Conservation (phyloP, 2,797 vertebrate genomes). For the Microctenopoma lineatum region DNA sequence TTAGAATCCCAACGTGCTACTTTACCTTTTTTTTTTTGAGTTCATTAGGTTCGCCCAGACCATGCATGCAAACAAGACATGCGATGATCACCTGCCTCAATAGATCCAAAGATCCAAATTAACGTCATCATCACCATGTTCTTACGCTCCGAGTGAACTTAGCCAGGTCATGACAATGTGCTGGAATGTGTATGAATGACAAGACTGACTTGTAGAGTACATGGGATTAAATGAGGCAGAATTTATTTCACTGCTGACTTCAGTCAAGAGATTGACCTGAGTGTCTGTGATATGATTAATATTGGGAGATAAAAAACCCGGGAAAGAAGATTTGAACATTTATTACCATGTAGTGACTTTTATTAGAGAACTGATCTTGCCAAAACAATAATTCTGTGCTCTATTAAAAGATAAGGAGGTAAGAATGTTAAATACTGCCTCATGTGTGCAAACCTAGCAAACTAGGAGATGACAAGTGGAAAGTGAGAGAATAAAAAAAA, state of each 20-base stretch:
- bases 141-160: slow-evolving; percentile 39
- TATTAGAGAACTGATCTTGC: slow-evolving; percentile 3
- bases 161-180: slow-evolving; percentile 56
- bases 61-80: slow-evolving; percentile 41
- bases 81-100: slow-evolving; percentile 34
- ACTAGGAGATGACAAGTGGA: neutral
- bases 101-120: slow-evolving; percentile 53
- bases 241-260: slow-evolving; percentile 35
- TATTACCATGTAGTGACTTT: neutral
- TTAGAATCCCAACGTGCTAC: slow-evolving; percentile 54
- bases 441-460: neutral
- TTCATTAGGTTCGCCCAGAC: slow-evolving; percentile 63
- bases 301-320: slow-evolving; percentile 12
- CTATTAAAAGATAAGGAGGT: neutral
- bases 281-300: slow-evolving; percentile 34
- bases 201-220: slow-evolving; percentile 37
- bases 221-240: slow-evolving; percentile 31
- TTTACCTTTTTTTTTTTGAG: slow-evolving; percentile 46
- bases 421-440: slow-evolving; percentile 12
- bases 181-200: slow-evolving; percentile 49
- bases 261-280: slow-evolving; percentile 28
- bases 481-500: neutral
- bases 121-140: slow-evolving; percentile 41
- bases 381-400: neutral
- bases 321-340: slow-evolving; percentile 14